Conservation (phyloP, 2,113 vertebrate genomes). For the Gymnogyps californianus region DNA sequence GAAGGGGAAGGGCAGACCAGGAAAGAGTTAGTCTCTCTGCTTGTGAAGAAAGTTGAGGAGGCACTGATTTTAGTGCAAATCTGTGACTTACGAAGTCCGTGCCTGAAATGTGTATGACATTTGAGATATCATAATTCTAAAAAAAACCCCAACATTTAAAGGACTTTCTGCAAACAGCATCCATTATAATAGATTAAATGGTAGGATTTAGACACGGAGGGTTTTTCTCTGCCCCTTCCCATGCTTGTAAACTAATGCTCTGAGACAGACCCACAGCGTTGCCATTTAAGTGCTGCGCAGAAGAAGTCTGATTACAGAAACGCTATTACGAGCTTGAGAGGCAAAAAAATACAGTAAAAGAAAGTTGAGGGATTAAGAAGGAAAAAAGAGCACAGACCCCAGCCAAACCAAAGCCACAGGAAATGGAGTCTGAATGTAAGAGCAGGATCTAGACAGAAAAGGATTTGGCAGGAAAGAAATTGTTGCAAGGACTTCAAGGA, state of each 20-base stretch:
- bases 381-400: neutral
- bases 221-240: neutral
- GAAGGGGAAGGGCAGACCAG: neutral
- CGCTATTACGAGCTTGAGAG: neutral
- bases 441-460: conserved; percentile 15
- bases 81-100: neutral
- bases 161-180: neutral
- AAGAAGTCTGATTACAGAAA: neutral
- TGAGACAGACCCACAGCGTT: neutral
- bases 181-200: neutral
- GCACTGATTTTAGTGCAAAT: neutral
- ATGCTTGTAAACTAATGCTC: neutral
- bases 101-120: neutral
- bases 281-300: neutral
- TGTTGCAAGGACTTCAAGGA: neutral
- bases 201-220: neutral
- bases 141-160: neutral
- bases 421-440: conserved; percentile 42
- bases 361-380: conserved; percentile 41
- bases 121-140: neutral
- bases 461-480: conserved; percentile 18
- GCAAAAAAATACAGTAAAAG: neutral
- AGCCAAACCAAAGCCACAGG: conserved; percentile 59
- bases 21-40: neutral
- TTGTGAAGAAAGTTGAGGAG: neutral